Percentiles rank a stretch among this genome's conserved stretches.
phyloP scores from a whole-genome alignment of 2,797 vertebrate genomes.

The Gambelia wislizenii region DNA sequence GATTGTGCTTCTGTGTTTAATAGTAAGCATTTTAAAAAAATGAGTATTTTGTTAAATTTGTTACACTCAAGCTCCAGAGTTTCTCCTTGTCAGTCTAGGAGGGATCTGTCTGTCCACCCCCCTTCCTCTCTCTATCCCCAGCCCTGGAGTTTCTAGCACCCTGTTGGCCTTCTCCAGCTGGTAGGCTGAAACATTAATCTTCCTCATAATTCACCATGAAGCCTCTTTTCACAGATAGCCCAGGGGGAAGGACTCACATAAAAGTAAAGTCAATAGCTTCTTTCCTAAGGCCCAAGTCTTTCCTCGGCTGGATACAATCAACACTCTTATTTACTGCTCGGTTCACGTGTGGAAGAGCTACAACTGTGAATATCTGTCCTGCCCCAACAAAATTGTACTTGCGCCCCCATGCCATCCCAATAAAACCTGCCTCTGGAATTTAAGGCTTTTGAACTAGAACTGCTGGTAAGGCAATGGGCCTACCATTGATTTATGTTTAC shows the following conservation, averaged over 20 bases:
- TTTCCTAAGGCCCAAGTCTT: conserved; percentile 37
- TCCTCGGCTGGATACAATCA: conserved; percentile 38
- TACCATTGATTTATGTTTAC: conserved; percentile 39
- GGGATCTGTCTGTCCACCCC: conserved; percentile 17
- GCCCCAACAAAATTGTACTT: conserved; percentile 49
- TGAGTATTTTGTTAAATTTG: conserved; percentile 30
- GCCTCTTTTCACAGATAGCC: conserved; percentile 50
- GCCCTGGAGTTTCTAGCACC: background rate
- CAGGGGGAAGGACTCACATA: conserved; percentile 37
- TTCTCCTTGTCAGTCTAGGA: conserved; percentile 47
- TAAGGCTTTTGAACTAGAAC: background rate
- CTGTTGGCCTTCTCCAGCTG: conserved; percentile 69
- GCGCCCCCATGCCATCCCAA: conserved; percentile 32
- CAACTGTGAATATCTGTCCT: conserved; percentile 46
- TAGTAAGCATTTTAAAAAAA: conserved; percentile 35
- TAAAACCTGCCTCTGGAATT: conserved; percentile 36
- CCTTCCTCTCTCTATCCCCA: conserved; percentile 20
- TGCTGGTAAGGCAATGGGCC: conserved; percentile 11
- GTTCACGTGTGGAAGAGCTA: background rate
- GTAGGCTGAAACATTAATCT: conserved; percentile 53
- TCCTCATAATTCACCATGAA: conserved; percentile 60
- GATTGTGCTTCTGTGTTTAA: conserved; percentile 43
- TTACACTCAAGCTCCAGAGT: conserved; percentile 35
- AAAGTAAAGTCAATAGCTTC: conserved; percentile 53
- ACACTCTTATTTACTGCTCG: conserved; percentile 41